Conservation (phyloP, 2,113 vertebrate genomes). For the Euleptes europaea region DNA sequence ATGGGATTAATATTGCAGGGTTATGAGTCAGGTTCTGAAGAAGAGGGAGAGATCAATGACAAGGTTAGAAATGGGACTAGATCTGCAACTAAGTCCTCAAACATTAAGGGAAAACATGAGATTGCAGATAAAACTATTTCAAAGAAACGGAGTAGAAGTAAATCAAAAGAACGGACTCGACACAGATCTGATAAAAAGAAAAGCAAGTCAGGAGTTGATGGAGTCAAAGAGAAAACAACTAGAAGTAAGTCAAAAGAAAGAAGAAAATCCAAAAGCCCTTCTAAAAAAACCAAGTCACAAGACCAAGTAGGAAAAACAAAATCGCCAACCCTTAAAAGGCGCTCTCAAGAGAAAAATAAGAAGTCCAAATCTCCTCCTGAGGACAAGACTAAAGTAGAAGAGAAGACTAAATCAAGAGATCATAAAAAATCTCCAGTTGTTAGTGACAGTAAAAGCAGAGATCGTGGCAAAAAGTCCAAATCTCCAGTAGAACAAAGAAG, state of each 20-base stretch:
- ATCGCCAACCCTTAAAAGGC: slow-evolving; percentile 76
- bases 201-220: slow-evolving; percentile 74
- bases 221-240: slow-evolving; percentile 77
- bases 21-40: slow-evolving; percentile 97
- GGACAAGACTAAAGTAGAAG: slow-evolving; percentile 75
- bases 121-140: slow-evolving; percentile 83
- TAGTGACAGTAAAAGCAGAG: slow-evolving; percentile 81
- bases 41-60: slow-evolving; percentile 90
- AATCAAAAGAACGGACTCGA: slow-evolving; percentile 86
- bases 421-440: slow-evolving; percentile 79
- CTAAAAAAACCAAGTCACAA: slow-evolving; percentile 83
- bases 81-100: slow-evolving; percentile 76
- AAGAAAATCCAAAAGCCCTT: slow-evolving; percentile 84
- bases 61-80: slow-evolving; percentile 87
- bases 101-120: slow-evolving; percentile 85
- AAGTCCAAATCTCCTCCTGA: slow-evolving; percentile 78
- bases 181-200: slow-evolving; percentile 91
- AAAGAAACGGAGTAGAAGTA: slow-evolving; percentile 88
- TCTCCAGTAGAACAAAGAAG: slow-evolving; percentile 79
- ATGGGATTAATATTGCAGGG: slow-evolving; percentile 98
- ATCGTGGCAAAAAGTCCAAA: slow-evolving; percentile 82
- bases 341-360: slow-evolving; percentile 79
- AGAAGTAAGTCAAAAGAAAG: slow-evolving; percentile 90
- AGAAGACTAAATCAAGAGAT: slow-evolving; percentile 77
- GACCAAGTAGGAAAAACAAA: slow-evolving; percentile 84